A percentile compares a stretch with the other conserved stretches of the same genome.
These are phyloP conservation scores for Ceryle rudis DNA, from an alignment of 2,797 vertebrate species.

Conservation along the genomic window DNA sequence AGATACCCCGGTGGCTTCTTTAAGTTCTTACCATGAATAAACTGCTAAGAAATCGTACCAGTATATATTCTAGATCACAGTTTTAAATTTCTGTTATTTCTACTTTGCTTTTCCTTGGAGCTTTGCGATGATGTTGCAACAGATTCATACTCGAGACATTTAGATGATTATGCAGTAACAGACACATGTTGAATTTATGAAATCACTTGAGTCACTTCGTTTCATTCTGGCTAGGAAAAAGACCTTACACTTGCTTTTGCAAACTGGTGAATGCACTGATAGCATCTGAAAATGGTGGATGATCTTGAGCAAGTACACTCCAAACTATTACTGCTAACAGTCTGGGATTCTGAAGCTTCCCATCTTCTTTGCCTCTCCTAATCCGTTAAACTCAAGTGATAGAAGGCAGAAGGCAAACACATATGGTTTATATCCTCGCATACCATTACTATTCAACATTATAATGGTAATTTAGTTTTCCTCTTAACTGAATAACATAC, in stretches of 20 bases:
- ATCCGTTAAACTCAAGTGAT: conserved; percentile 20
- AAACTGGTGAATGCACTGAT: background rate
- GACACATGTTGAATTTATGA: background rate
- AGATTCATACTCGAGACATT: background rate
- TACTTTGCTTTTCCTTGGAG: background rate
- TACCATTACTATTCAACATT: background rate
- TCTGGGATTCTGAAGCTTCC: background rate
- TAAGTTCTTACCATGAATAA: background rate
- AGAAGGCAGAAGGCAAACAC: conserved; percentile 23
- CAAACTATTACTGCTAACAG: conserved; percentile 9
- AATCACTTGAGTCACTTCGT: conserved; percentile 34
- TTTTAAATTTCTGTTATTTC: background rate
- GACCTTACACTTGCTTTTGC: conserved; percentile 42
- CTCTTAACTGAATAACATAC: background rate
- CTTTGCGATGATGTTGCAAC: background rate
- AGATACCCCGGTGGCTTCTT: background rate
- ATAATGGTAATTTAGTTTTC: conserved; percentile 12
- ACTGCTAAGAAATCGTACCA: background rate
- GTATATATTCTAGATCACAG: background rate
- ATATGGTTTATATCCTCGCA: background rate
- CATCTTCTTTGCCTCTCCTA: background rate
- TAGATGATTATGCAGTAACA: background rate
- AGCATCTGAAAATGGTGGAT: conserved; percentile 25
- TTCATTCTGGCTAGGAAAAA: background rate
- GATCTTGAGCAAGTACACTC: conserved; percentile 13